phyloP scores from a whole-genome alignment of 1,140 invertebrate genomes.

The Mamestra configurata region DNA sequence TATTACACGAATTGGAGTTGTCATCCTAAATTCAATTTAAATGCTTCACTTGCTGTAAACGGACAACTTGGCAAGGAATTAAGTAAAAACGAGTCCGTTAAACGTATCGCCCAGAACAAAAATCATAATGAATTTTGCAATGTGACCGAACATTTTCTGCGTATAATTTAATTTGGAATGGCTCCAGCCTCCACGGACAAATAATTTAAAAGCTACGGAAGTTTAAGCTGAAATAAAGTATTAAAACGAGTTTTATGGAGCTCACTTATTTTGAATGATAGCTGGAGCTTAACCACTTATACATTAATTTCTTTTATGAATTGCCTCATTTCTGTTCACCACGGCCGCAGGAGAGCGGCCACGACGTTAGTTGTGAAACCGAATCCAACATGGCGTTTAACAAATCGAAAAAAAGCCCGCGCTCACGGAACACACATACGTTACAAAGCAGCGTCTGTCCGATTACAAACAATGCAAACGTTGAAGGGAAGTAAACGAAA shows the following conservation, averaged over 20 bases:
- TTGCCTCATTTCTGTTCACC: constrained; percentile 65
- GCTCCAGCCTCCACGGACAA: constrained; percentile 78
- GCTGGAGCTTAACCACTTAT: constrained; percentile 79
- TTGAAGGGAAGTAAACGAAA: constrained; percentile 66
- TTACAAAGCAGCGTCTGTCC: constrained; percentile 60
- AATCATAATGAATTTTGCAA: constrained; percentile 71
- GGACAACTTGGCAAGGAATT: constrained; percentile 55
- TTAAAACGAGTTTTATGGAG: constrained; percentile 83
- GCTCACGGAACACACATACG: constrained; percentile 58
- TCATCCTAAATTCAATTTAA: constrained; percentile 51
- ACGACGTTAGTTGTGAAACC: constrained; percentile 39
- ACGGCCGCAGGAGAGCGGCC: constrained; percentile 5
- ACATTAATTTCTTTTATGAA: constrained; percentile 82
- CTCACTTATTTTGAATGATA: constrained; percentile 85
- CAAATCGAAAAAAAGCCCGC: constrained; percentile 59
- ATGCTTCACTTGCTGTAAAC: constrained; percentile 48
- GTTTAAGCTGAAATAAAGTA: constrained; percentile 85
- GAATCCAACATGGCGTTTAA: constrained; percentile 61
- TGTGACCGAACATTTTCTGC: constrained; percentile 73
- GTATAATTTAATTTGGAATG: constrained; percentile 85
- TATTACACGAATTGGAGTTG: constrained; percentile 46
- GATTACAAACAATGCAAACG: constrained; percentile 67
- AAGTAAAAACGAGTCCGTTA: constrained; percentile 56
- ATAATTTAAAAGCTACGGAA: constrained; percentile 83
- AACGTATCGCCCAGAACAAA: constrained; percentile 60